Base-by-base conservation (phyloP, 2,113 vertebrate genomes). In the Herpetotheres cachinnans region DNA sequence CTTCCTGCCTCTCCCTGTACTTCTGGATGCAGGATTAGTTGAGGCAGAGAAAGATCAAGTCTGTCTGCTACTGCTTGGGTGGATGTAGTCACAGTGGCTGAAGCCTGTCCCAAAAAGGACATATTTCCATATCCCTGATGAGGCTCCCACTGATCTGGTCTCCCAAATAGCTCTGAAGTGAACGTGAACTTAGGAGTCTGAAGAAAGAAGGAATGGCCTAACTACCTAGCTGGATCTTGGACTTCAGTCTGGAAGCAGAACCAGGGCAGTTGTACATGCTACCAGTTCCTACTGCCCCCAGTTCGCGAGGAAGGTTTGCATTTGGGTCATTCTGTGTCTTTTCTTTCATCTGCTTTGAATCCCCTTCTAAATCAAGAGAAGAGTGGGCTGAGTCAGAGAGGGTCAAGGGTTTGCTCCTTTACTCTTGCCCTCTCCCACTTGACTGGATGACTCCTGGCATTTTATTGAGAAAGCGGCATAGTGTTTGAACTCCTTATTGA, bases 401-500 rank as follows among this genome's bases (percentile, higher is more conserved):
- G 40, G 56, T 87, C 81, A 95, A 72, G 78, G 25, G 16, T 89
- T 95, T 95, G 10, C 27, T 93, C 18, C 70, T 91, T 93, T 71
- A 27, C 50, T 89, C 29, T 78, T 86, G 73, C 40, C 42, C 82
- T 91, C 56, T 73, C n/a, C 36, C 50, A 50, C 46, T 89, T 95
- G 49, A 54, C 25, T 71, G 90, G 17, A 38, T 59, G 81, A 86
- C 63, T 94, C 44, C 47, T 95, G 65, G 78, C 56, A 89, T 93
- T 96, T 92, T 93, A 83, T 54, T 84, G 91, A 93, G 85, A 61
- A 94, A 89, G 54, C 47, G 95, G 47, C 25, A 29, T 76, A 55
- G 58, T 20, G 19, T 91, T 96, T 97, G 73, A 90, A 93, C 78
- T 82, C 86, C 34, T 73, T 91, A 96, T 95, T 91, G 96, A 96